A percentile compares a stretch with the other conserved stretches of the same genome.
phyloP scores from a whole-genome alignment of 1,140 invertebrate genomes.

The Papilio polytes region DNA sequence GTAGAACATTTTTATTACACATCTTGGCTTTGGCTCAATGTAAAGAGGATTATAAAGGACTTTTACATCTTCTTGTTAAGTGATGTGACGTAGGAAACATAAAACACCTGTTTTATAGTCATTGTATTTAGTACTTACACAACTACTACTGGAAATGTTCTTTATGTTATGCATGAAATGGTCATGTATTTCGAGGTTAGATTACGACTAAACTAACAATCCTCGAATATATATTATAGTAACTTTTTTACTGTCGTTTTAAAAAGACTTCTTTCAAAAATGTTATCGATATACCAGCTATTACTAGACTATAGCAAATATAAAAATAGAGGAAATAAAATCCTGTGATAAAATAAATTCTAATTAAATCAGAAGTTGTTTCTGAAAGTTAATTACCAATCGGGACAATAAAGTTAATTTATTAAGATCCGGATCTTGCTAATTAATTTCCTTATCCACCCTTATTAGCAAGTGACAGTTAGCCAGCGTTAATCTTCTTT shows the following conservation, averaged over 20 bases:
- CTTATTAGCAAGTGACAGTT: constrained; percentile 19
- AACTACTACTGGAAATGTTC: not conserved
- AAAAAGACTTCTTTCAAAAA: no score
- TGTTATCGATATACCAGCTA: no score
- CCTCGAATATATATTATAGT: no score
- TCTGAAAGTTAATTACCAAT: constrained; percentile 17
- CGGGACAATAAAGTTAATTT: constrained; percentile 22
- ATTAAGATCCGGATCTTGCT: constrained; percentile 14
- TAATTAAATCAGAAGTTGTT: constrained; percentile 16
- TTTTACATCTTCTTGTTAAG: constrained; percentile 16
- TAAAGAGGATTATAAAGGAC: constrained; percentile 10
- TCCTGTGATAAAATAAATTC: constrained; percentile 13
- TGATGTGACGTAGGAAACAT: constrained; percentile 12
- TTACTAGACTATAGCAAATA: not conserved
- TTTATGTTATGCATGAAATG: not conserved
- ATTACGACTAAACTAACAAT: no score
- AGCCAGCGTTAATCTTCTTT: constrained; percentile 1
- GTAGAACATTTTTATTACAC: constrained; percentile 18
- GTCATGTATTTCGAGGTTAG: no score
- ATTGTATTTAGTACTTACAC: not conserved
- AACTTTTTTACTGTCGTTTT: no score
- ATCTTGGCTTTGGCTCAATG: constrained; percentile 10
- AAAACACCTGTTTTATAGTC: not conserved
- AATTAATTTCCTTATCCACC: constrained; percentile 16
- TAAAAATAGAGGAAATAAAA: not conserved